phyloP scores from a whole-genome alignment of 1,140 invertebrate species.

The Aphaenogaster rudis region DNA sequence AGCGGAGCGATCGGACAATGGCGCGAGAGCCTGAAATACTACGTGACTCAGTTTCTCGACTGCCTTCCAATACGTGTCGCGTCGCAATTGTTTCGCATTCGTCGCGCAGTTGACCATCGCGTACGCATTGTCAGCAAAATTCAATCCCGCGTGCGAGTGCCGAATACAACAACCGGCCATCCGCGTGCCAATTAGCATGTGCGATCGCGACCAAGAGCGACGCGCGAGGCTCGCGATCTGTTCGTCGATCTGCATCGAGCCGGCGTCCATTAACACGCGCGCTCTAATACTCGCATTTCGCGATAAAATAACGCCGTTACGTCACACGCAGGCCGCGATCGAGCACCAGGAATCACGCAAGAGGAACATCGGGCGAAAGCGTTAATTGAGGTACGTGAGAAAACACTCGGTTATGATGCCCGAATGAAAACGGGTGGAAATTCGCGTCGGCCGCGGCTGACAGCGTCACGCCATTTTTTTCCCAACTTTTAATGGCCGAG shows the following conservation, averaged over 20 bases:
- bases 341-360: neutral
- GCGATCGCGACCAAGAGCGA: neutral
- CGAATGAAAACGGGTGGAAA: neutral
- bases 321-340: neutral
- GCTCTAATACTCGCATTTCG: neutral
- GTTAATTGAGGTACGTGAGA: neutral
- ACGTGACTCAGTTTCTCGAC: neutral
- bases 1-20: too few species aligned
- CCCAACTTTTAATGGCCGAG: neutral
- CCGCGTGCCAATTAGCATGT: neutral
- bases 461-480: neutral
- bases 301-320: neutral
- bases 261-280: too few species aligned
- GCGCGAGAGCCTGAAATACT: neutral
- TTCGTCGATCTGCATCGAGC: neutral
- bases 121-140: neutral
- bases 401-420: neutral
- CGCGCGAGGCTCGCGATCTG: too few species aligned
- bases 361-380: neutral
- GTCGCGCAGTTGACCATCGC: neutral
- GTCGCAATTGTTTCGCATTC: neutral
- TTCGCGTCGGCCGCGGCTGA: neutral
- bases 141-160: neutral
- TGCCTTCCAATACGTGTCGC: neutral
- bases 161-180: too few species aligned